A percentile compares a stretch with the other conserved stretches of the same genome.
phyloP scores from a whole-genome alignment of 2,113 vertebrate genomes.

The Amblyornis subalaris region DNA sequence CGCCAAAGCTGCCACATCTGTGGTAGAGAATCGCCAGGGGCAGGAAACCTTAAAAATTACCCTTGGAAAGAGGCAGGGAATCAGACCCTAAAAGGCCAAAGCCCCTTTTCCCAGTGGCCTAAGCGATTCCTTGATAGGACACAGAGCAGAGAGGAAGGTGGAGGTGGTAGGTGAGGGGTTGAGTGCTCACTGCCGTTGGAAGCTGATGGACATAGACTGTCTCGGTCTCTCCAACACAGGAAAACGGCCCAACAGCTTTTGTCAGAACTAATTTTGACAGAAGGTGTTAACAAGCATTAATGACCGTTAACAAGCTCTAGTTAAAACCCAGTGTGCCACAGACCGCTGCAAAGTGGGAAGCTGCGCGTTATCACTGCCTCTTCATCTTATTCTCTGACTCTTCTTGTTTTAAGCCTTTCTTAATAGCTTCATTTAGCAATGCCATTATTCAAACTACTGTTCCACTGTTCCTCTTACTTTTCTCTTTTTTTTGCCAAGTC shows the following conservation, averaged over 20 bases:
- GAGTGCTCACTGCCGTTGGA: neutral
- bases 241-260: neutral
- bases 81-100: neutral
- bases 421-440: constrained; percentile 7
- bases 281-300: neutral
- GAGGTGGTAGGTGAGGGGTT: neutral
- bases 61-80: neutral
- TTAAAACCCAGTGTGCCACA: neutral
- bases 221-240: neutral
- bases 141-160: neutral
- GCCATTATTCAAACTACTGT: constrained; percentile 2
- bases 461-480: neutral
- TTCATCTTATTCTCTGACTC: constrained; percentile 1
- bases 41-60: neutral
- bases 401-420: neutral
- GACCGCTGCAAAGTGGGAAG: neutral
- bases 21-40: neutral
- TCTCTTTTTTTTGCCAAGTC: neutral
- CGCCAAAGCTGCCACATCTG: neutral
- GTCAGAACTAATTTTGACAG: neutral
- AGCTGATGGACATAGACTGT: neutral
- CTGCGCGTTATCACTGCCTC: neutral
- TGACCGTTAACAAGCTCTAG: neutral
- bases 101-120: neutral
- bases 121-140: neutral